Conservation (phyloP, 1,140 invertebrate species). For the Leucophenga varia region DNA sequence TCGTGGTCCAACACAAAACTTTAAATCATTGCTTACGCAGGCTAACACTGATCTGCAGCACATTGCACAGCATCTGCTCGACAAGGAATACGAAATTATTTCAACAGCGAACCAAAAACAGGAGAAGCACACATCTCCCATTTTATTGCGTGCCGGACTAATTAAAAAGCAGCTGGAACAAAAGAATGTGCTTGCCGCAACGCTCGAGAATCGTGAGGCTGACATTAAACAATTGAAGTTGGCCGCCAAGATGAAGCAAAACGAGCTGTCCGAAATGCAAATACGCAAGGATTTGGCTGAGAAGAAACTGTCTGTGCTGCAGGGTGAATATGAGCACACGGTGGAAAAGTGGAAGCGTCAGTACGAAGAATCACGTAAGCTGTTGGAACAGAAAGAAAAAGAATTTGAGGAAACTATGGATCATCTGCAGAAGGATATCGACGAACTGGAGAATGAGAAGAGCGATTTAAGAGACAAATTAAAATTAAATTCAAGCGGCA, state of each 20-base stretch:
- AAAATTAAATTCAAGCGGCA: conserved; percentile 66
- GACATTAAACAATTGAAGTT: conserved; percentile 87
- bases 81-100: conserved; percentile 79
- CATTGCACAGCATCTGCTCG: conserved; percentile 71
- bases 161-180: conserved; percentile 91
- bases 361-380: conserved; percentile 81
- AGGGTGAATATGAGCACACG: conserved; percentile 80
- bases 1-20: conserved; percentile 74
- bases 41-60: conserved; percentile 64
- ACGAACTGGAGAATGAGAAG: conserved; percentile 84
- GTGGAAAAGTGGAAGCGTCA: conserved; percentile 82
- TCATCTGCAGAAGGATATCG: conserved; percentile 91
- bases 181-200: conserved; percentile 78
- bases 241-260: conserved; percentile 84
- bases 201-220: conserved; percentile 84
- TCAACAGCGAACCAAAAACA: too few relatives aligned
- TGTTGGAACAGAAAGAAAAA: conserved; percentile 82
- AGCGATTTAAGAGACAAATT: conserved; percentile 89
- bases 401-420: conserved; percentile 97
- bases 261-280: conserved; percentile 92
- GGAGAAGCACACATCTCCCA: conserved; percentile 67
- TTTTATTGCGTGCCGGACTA: conserved; percentile 74
- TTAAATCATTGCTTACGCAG: conserved; percentile 67
- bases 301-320: conserved; percentile 84
- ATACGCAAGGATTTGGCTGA: conserved; percentile 90